Base-by-base conservation (phyloP, 1,140 invertebrate genomes). In the Nymphalis io region DNA sequence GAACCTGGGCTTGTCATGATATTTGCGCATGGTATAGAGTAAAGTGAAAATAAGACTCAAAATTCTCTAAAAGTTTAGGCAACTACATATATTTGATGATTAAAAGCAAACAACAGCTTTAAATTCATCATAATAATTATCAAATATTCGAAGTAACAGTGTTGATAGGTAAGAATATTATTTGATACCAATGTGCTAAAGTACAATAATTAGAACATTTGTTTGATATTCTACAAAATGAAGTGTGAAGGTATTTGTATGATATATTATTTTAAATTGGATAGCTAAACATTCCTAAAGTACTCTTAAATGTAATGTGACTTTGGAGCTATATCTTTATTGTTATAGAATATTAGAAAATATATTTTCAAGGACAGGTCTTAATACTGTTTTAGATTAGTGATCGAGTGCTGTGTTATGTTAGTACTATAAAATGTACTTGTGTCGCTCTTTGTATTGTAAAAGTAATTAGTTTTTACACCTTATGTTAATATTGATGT, bases 1-100 rank as follows among this genome's bases (percentile, higher is more conserved):
- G 97, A 98, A 78, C 98, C 98, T 3, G 98, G 98, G n/a, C 93
- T 99, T 73, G 97, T 99, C 15, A 98, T 99, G 98, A 99, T 99
- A 80, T 99, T 99, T 93, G 98, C 98, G 62, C 98, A 99, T 92
- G 98, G 98, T 68, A 98, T 99, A 66, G 98, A 98, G 92, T 98
- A 86, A 48, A 20, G 61, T 40, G 46, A 68, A 55, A 38, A 68
- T 21, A 65, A 20, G 48, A 67, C 60, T 55, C 44, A 65, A 18
- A 21, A 21, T 33, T 64, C 13, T 44, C n/a, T 44, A 44, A 44
- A 44, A 44, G 13, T n/a, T 4, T 44, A n/a, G 4, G n/a, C 4
- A 33, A 33, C 10, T 33, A 33, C 27, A 33, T 33, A 8, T 33
- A 33, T 33, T 33, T 33, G 27, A 33, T 33, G 27, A 33, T 33